Percentiles rank a stretch among this genome's conserved stretches.
phyloP scores from a whole-genome alignment of 2,113 vertebrate species.

The Kryptolebias marmoratus region DNA sequence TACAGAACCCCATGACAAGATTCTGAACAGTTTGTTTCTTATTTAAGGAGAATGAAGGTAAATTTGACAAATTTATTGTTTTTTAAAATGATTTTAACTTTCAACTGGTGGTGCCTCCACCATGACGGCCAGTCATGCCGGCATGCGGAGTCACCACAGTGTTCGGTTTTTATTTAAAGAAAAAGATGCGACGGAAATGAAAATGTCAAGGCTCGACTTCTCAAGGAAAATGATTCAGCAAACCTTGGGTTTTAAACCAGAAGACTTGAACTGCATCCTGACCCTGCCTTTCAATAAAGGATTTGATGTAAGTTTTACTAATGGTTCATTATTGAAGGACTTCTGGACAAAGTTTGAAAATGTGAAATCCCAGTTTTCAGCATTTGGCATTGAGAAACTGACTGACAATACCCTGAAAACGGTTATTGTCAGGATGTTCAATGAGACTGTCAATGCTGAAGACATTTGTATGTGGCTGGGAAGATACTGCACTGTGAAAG shows the following conservation, averaged over 20 bases:
- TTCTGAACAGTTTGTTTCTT: no score
- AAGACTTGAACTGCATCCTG: not conserved
- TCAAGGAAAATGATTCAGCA: not conserved
- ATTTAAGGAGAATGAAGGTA: no score
- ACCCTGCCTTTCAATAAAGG: not conserved
- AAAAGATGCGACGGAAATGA: not conserved
- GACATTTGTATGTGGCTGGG: not conserved
- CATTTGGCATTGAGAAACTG: not conserved
- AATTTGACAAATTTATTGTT: no score
- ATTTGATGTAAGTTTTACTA: not conserved
- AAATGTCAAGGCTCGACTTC: not conserved
- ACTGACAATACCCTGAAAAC: not conserved
- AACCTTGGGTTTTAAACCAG: not conserved
- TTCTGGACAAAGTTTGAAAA: not conserved
- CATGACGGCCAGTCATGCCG: not conserved
- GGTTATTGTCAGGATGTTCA: not conserved
- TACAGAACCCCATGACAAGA: no score
- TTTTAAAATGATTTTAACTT: not conserved
- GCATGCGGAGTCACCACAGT: slow-evolving; percentile 1
- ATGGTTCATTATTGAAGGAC: not conserved
- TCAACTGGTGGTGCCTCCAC: not conserved
- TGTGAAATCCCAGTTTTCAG: not conserved
- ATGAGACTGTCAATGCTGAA: not conserved
- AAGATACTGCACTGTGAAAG: not conserved
- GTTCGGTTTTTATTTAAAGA: not conserved